phyloP scores from a whole-genome alignment of 2,888 invertebrate species.

The Diaperis boleti region DNA sequence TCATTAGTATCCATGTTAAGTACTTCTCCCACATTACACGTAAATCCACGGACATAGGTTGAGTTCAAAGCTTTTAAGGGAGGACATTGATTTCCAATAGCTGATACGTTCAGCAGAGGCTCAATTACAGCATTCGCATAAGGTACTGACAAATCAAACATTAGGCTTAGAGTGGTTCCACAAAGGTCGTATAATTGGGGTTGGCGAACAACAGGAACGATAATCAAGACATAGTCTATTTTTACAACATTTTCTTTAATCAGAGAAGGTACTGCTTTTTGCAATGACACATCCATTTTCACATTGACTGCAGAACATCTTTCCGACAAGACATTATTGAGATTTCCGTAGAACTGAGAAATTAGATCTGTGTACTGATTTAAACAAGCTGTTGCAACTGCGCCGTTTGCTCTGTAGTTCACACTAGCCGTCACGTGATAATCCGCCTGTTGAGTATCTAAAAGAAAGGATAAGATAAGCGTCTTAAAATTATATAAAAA shows the following conservation, averaged over 20 bases:
- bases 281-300: conserved; percentile 92
- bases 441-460: conserved; percentile 95
- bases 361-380: conserved; percentile 87
- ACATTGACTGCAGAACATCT: conserved; percentile 95
- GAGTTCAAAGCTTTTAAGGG: conserved; percentile 89
- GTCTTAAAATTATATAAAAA: neutral
- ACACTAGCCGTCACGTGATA: conserved; percentile 91
- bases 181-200: conserved; percentile 95
- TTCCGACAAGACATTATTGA: conserved; percentile 87
- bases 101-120: conserved; percentile 87
- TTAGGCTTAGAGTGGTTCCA: conserved; percentile 91
- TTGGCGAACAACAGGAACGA: conserved; percentile 89
- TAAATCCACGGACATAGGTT: conserved; percentile 88
- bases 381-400: conserved; percentile 86
- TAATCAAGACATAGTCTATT: conserved; percentile 89
- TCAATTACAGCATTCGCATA: conserved; percentile 92
- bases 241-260: conserved; percentile 89
- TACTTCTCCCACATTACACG: conserved; percentile 94
- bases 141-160: conserved; percentile 94
- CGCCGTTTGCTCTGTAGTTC: conserved; percentile 90
- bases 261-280: conserved; percentile 83
- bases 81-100: conserved; percentile 93
- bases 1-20: conserved; percentile 93
- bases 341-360: conserved; percentile 81
- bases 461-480: neutral